Base-by-base conservation (phyloP, 2,113 vertebrate genomes). In the Dasyprocta punctata region DNA sequence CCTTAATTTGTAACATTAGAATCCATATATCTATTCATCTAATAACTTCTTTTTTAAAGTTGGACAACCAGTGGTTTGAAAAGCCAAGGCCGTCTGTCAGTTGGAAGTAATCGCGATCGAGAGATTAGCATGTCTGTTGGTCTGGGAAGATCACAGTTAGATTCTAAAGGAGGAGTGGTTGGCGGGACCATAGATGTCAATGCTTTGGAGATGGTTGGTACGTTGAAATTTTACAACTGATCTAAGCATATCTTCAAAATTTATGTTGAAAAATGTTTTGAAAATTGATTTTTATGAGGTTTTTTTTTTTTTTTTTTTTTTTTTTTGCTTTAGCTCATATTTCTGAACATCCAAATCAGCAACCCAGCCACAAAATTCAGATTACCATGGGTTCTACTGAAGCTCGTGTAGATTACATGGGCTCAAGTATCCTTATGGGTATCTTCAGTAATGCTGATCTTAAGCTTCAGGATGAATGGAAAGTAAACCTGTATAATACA, bases 331-430 rank as follows among this genome's bases (percentile, higher is more conserved):
- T 71, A 99, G 99, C 99, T 94, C 99, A 99, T 98, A 99, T 99
- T 98, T 99, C 99, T 7, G 99, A 99, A 97, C 99, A 99, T 95
- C 99, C 99, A 28, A 99, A 99, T 98, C 99, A 99, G 97, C 99
- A 99, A 87, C 99, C 99, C 91, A 99, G 98, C 98, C 99, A 99
- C 95, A 99, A 99, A 98, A 99, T 99, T 97, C 99, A 99, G 97
- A 99, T 99, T 98, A 99, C 99, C 16, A 99, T 99, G 99, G 99
- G 99, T 89, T 99, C 99, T n/a, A 99, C 99, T 11, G 99, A 99
- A 98, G 99, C 99, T 3, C 99, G 99, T 17, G 99, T 99, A 96
- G 99, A 99, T 98, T 99, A 99, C 95, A 99, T 99, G 99, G 99
- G 99, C 77, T 99, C 99, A 96, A 99, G 99, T 96, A 99, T 99